Evolutionary conservation across 2,888 invertebrate species (phyloP), one percentile per base, ranked within the genome.

Genomic region (Saturnia pavonia): DNA sequence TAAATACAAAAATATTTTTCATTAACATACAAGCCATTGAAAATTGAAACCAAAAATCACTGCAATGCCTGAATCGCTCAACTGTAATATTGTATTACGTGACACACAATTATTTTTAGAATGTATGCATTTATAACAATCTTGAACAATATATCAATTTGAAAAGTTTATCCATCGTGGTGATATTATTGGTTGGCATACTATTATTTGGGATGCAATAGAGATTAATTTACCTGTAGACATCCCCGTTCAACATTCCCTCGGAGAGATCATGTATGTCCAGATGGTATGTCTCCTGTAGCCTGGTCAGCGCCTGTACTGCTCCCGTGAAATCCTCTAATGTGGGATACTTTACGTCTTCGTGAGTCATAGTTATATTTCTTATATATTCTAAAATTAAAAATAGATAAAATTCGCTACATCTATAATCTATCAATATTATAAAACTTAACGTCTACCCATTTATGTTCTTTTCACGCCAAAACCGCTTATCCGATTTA

Each of bases 251-350:
- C 65, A 99, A 94, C 82, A 97, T 95, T n/a, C 99, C 99, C 73
- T 91, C 89, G 0, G 94, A 79, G 3, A 99, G 95, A 70, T 98
- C 97, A 1, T 96, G 95, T 0, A 99, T 97, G 75, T 98, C 97
- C 73, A 99, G 94, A 77, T 97, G 96, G 88, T 99, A 99, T 0
- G 99, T 99, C 80, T 98, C 98, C 90, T 99, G 99, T 8, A 99
- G 95, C 70, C 99, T 95, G 78, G 98, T 97, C 72, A 99, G 94
- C 0, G 99, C 99, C 70, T 97, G 97, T 6, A 99, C 99, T 14
- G 99, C 99, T 0, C 99, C 99, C 80, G 97, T 97, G 73, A 99
- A 92, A 89, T 99, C 99, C 89, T 99, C 99, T 75, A 97, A 96
- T 0, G 97, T 96, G 0, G 99, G 99, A 87, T 99, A 98, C 87